Percentiles rank a stretch among this genome's conserved stretches.
Conservation (phyloP, 2,797 vertebrate species). For the Holocentrus rufus region DNA sequence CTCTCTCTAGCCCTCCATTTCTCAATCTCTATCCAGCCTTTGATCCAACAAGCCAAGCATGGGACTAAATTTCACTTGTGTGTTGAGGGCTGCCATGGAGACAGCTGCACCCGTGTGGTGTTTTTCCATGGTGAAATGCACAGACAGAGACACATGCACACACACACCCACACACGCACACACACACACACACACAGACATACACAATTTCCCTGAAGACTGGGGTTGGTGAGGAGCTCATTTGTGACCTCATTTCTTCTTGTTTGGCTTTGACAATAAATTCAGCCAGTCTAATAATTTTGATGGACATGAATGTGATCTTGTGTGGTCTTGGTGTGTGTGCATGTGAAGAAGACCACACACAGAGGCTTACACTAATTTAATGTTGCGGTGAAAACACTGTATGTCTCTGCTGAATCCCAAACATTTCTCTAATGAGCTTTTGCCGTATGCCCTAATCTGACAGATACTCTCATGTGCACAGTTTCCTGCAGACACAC, state of each 20-base stretch:
- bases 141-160: slow-evolving; percentile 9
- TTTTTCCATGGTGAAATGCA: slow-evolving; percentile 41
- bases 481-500: neutral
- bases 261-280: slow-evolving; percentile 3
- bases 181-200: slow-evolving; percentile 13
- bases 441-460: slow-evolving; percentile 14
- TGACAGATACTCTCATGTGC: neutral
- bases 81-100: slow-evolving; percentile 37
- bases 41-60: slow-evolving; percentile 22
- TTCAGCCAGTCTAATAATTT: neutral
- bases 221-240: slow-evolving; percentile 13
- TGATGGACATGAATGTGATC: neutral
- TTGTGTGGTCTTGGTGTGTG: neutral
- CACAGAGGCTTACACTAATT: slow-evolving; percentile 1
- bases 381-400: neutral
- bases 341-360: neutral
- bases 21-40: neutral
- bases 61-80: neutral
- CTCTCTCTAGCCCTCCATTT: slow-evolving; percentile 4
- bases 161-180: slow-evolving; percentile 1
- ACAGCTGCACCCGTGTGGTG: slow-evolving; percentile 31
- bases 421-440: neutral
- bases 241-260: slow-evolving; percentile 33
- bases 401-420: slow-evolving; percentile 3
- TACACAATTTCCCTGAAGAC: slow-evolving; percentile 38